phyloP scores from a whole-genome alignment of 2,888 invertebrate genomes.

The Alsophila aescularia region DNA sequence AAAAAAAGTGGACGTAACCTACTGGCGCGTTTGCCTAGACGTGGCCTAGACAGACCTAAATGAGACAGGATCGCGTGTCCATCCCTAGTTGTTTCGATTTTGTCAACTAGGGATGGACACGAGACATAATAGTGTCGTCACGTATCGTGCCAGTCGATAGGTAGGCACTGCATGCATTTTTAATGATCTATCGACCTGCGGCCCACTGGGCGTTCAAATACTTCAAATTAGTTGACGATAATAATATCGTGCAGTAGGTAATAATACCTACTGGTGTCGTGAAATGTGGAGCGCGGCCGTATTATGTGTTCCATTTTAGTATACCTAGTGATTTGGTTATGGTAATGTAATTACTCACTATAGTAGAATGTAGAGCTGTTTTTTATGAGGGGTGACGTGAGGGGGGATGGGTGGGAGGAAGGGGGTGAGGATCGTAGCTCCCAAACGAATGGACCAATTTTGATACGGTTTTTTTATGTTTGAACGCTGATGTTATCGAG shows the following conservation, averaged over 20 bases:
- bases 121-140: no score
- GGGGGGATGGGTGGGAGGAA: no score
- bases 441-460: no score
- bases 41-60: no score
- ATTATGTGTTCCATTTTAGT: background rate
- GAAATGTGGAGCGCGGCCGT: constrained; percentile 1
- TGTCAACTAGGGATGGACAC: no score
- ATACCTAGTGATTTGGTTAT: background rate
- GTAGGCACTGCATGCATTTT: constrained; percentile 37
- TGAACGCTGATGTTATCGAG: no score
- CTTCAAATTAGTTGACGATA: constrained; percentile 2
- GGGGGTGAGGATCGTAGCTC: no score
- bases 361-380: no score
- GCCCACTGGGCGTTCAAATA: background rate
- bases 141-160: constrained; percentile 32
- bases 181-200: constrained; percentile 31
- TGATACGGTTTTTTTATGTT: no score
- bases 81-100: constrained; percentile 1
- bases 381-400: no score
- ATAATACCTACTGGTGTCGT: background rate
- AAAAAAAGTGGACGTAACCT: no score
- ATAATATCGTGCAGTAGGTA: no score
- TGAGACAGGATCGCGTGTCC: constrained; percentile 25
- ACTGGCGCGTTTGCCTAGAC: background rate
- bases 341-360: background rate